These are phyloP conservation scores for Excalfactoria chinensis DNA, from an alignment of 2,113 vertebrate genomes.

Conservation along the genomic window DNA sequence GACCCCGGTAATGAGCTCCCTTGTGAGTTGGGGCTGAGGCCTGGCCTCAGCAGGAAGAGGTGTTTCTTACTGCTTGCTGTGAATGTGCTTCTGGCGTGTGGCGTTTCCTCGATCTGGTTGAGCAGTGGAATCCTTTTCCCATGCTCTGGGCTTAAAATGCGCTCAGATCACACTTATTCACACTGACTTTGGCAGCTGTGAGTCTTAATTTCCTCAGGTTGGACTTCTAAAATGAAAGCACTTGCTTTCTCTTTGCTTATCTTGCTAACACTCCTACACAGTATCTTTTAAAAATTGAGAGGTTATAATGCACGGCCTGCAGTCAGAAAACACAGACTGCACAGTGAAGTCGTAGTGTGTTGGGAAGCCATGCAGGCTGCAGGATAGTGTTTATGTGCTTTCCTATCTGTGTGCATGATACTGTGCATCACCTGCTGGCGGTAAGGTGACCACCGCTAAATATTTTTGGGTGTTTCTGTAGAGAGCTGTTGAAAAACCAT, in stretches of 20 bases:
- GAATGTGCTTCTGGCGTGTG: too few species aligned
- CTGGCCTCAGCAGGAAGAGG: background rate
- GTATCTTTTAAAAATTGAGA: background rate
- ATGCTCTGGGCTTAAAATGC: background rate
- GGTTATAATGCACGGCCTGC: too few species aligned
- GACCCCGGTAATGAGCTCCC: background rate
- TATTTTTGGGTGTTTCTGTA: background rate
- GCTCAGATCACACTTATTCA: background rate
- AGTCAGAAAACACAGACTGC: background rate
- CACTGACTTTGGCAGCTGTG: background rate
- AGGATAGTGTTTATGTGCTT: background rate
- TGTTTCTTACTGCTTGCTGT: too few species aligned
- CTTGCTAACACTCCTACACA: background rate
- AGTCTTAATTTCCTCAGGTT: background rate
- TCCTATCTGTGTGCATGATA: accelerated
- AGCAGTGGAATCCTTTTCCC: background rate
- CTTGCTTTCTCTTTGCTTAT: background rate
- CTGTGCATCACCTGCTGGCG: background rate
- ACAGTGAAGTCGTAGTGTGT: background rate
- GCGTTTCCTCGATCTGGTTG: background rate
- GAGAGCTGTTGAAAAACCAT: background rate
- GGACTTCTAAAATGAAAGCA: background rate
- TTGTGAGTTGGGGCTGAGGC: background rate
- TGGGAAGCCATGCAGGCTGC: background rate
- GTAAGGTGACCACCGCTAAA: background rate